These are phyloP conservation scores for Aphaenogaster rudis DNA, from an alignment of 1,140 invertebrate genomes.

Conservation along the genomic window DNA sequence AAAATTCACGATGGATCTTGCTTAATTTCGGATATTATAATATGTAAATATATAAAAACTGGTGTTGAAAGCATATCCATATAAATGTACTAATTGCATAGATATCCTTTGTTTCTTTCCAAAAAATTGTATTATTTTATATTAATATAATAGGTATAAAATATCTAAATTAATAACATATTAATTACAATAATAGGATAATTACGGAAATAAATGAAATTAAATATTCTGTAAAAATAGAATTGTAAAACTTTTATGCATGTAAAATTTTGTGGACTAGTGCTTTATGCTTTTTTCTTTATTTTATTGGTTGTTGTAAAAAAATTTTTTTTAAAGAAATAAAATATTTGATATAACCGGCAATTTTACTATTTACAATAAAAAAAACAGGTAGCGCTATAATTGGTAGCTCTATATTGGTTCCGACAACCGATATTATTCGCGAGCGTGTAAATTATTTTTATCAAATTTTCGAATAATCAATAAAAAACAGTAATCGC, in stretches of 20 bases:
- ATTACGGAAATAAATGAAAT: neutral
- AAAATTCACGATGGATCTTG: neutral
- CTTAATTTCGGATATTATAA: neutral
- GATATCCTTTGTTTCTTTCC: neutral
- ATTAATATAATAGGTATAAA: neutral
- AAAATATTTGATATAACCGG: neutral
- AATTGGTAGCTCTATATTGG: neutral
- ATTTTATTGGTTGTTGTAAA: neutral
- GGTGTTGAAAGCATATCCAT: neutral
- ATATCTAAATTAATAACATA: neutral
- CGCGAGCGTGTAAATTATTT: neutral
- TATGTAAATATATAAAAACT: neutral
- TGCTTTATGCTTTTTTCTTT: neutral
- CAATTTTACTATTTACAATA: slow-evolving; percentile 27
- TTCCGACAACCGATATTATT: slow-evolving; percentile 7
- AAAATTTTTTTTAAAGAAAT: slow-evolving; percentile 1
- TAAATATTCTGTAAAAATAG: neutral
- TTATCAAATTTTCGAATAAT: slow-evolving; percentile 48
- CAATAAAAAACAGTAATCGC: slow-evolving; percentile 3
- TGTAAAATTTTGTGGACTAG: neutral
- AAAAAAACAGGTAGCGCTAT: neutral
- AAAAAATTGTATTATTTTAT: slow-evolving; percentile 15
- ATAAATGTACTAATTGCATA: neutral
- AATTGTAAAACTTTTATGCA: neutral
- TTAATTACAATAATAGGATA: neutral